Base-by-base conservation (phyloP, 2,797 vertebrate genomes). In the Aplochiton taeniatus region DNA sequence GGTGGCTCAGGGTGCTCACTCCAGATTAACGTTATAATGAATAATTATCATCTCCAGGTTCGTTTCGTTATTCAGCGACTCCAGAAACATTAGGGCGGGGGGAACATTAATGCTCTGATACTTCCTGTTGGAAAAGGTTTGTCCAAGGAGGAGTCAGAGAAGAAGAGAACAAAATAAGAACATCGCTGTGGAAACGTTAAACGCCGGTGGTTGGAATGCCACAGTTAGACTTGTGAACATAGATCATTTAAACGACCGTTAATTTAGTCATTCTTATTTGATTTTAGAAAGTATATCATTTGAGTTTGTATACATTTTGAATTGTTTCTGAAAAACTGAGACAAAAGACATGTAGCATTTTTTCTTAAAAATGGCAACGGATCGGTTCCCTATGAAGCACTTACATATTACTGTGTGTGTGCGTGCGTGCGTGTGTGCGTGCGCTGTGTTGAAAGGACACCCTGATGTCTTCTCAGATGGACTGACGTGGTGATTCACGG, bases 401-500 rank as follows among this genome's bases (percentile, higher is more conserved):
- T n/a, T n/a, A n/a, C n/a, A n/a, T n/a, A n/a, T n/a, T n/a, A n/a
- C n/a, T n/a, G n/a, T n/a, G n/a, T n/a, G n/a, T n/a, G n/a, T n/a
- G n/a, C n/a, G n/a, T n/a, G n/a, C n/a, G n/a, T n/a, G n/a, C n/a
- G n/a, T n/a, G n/a, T n/a, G n/a, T n/a, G n/a, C n/a, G n/a, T n/a
- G n/a, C 31, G 2, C 3, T 31, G 31, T 31, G 31, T 31, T 31
- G 31, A 31, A 31, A 31, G n/a, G n/a, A 86, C 83, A 74, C 61
- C n/a, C 11, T 62, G 79, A 79, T 75, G 66, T 75, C 76, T 79
- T 49, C 79, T 77, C 82, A 80, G 76, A 65, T 74, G 79, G 8
- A 69, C 77, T 85, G 84, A 88, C 80, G 83, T 83, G 82, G 83
- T 78, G 63, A 69, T 84, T 82, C 69, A 87, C 89, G 85, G 85